Evolutionary conservation across 2,888 invertebrate genomes (phyloP), one percentile per base, ranked within the genome.

Genomic region (Camponotus fellah): DNA sequence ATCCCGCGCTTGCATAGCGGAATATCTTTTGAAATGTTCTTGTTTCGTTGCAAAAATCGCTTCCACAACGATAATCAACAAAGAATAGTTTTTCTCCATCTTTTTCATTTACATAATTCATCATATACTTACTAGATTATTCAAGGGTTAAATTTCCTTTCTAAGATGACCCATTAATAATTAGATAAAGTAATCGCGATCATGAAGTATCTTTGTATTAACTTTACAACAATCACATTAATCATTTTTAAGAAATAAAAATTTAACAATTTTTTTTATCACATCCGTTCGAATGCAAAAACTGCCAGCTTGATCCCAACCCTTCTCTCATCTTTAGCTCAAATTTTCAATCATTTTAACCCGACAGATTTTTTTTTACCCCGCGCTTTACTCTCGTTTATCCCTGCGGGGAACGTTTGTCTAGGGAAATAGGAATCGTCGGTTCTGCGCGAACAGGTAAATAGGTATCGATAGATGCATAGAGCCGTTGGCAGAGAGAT

Each of bases 381-480:
- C 9, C 56, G 32, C 21, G 3, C n/a, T 77, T 80, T 26, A 72
- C 60, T 46, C 60, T 34, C 43, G 34, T 74, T 60, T 74, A 72
- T 46, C 34, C 60, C 58, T 34, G 46, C 37, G 32, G 64, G 17
- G 87, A 68, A 74, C 90, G 84, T 90, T 90, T 87, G 87, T 90
- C 84, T 85, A 75, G 43, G 83, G 87, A 80, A 90, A 90, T 86
- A 86, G 88, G 87, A 87, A 89, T 89, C 89, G 83, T 90, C 85
- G 90, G 83, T 89, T 83, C 84, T 86, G 86, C 91, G 87, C 89
- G 90, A 91, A 87, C 86, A 88, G 88, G 88, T 90, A 89, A 91
- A 91, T 89, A 91, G 87, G 88, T 90, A 90, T 90, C 90, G 91
- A 90, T 90, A 88, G 91, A 89, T 91, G 89, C 91, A 88, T 86